These are phyloP conservation scores for Volucella inflata DNA, from an alignment of 2,888 invertebrate species.

Conservation along the genomic window DNA sequence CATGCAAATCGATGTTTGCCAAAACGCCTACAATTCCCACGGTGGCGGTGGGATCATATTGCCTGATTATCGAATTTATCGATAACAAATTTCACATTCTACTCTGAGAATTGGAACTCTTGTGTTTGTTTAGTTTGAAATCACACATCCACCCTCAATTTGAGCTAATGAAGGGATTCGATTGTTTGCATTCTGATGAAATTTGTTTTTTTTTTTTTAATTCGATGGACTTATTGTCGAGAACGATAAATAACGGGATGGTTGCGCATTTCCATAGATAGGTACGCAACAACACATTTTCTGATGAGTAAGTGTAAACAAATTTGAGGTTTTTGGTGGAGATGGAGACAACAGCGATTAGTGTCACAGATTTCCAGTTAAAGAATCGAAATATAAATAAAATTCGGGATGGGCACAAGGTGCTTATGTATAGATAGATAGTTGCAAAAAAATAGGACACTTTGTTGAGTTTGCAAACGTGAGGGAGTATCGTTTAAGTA, in stretches of 20 bases:
- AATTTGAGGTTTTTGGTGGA: too few relatives aligned
- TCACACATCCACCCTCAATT: background rate
- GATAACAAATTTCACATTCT: constrained; percentile 36
- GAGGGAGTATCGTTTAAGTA: too few relatives aligned
- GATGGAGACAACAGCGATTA: too few relatives aligned
- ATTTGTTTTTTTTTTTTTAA: background rate
- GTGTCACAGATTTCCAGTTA: too few relatives aligned
- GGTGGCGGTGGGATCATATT: background rate
- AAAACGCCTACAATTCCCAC: constrained; percentile 51
- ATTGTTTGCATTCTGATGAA: constrained; percentile 35
- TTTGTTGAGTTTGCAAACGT: too few relatives aligned
- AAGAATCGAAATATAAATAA: too few relatives aligned
- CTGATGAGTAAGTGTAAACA: too few relatives aligned
- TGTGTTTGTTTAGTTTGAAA: background rate
- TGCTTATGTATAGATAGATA: too few relatives aligned
- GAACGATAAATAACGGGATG: constrained; percentile 20
- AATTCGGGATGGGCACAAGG: too few relatives aligned
- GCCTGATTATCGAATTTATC: too few relatives aligned
- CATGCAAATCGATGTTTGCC: background rate
- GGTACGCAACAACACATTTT: background rate
- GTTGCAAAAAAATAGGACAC: too few relatives aligned
- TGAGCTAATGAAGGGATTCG: constrained; percentile 34
- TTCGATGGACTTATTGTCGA: constrained; percentile 14
- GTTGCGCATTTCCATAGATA: constrained; percentile 6
- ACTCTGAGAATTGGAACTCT: constrained; percentile 5